Evolutionary conservation across 2,888 invertebrate species (phyloP).

Genomic region (Merodon equestris): DNA sequence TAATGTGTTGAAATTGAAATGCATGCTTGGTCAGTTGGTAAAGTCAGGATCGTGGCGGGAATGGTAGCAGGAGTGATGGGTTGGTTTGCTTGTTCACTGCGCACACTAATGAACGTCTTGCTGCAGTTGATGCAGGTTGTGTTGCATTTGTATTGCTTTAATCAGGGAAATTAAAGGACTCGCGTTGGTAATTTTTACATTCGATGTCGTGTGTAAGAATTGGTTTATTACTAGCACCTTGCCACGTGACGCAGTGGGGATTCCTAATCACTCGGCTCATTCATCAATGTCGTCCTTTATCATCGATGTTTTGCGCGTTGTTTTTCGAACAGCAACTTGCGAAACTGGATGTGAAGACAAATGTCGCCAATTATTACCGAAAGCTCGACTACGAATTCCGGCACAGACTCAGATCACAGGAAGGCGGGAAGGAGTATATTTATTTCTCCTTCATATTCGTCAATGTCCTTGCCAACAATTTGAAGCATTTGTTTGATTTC

Average conservation of each 20-base stretch:
- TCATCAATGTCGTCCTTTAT: conserved; percentile 61
- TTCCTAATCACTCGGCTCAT: conserved; percentile 45
- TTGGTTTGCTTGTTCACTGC: no score
- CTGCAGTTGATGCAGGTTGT: no score
- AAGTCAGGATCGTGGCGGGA: no score
- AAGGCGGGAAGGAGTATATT: conserved; percentile 30
- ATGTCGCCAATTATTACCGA: conserved; percentile 59
- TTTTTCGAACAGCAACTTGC: conserved; percentile 26
- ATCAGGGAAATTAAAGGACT: no score
- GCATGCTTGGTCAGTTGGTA: no score
- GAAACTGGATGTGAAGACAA: conserved; percentile 39
- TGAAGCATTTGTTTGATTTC: conserved; percentile 60
- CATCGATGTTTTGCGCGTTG: conserved; percentile 19
- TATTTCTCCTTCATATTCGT: conserved; percentile 65
- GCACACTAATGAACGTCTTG: no score
- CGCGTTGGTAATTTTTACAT: no score
- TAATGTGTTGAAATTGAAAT: no score
- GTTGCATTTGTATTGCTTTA: no score
- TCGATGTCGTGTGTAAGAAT: conserved; percentile 17
- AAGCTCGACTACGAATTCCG: conserved; percentile 35
- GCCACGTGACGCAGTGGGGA: conserved; percentile 50
- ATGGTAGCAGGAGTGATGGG: no score
- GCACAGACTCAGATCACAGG: conserved; percentile 30
- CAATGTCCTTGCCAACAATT: conserved; percentile 60
- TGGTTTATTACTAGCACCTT: conserved; percentile 54